Conservation (phyloP, 2,797 vertebrate species). For the Argyrosomus regius region DNA sequence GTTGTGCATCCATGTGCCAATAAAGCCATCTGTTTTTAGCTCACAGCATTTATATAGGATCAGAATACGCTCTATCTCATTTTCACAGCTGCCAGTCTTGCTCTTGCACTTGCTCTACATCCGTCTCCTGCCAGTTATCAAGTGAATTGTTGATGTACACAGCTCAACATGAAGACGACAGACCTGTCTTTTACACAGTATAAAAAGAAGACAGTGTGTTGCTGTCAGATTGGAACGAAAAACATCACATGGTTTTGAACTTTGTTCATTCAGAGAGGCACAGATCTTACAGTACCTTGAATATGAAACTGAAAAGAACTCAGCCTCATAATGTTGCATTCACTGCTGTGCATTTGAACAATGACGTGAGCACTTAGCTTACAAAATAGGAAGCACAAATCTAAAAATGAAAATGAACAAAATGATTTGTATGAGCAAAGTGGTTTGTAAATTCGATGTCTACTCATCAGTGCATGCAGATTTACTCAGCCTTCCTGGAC, state of each 20-base stretch:
- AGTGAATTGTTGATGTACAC: not conserved
- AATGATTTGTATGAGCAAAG: too few species aligned
- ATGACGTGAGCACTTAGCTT: not conserved
- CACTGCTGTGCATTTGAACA: not conserved
- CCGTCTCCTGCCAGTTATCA: slow-evolving; percentile 2
- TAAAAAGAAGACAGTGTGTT: slow-evolving; percentile 2
- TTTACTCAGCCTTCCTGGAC: not conserved
- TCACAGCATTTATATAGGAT: not conserved
- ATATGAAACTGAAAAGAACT: not conserved
- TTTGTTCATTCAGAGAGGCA: not conserved
- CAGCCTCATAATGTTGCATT: not conserved
- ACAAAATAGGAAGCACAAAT: too few species aligned
- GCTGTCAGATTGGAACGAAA: not conserved
- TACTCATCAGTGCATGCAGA: too few species aligned
- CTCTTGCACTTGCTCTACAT: not conserved
- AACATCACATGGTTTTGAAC: not conserved
- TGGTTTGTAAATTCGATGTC: too few species aligned
- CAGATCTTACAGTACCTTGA: not conserved
- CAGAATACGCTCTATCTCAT: not conserved
- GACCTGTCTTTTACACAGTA: not conserved
- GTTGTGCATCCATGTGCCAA: not conserved
- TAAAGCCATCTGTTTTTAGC: slow-evolving; percentile 2
- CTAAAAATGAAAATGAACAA: too few species aligned
- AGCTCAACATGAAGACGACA: slow-evolving; percentile 10
- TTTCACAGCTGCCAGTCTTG: not conserved